A percentile compares a stretch with the other conserved stretches of the same genome.
These are phyloP conservation scores for Acanthoscelides obtectus DNA, from an alignment of 2,888 invertebrate species.

Conservation along the genomic window DNA sequence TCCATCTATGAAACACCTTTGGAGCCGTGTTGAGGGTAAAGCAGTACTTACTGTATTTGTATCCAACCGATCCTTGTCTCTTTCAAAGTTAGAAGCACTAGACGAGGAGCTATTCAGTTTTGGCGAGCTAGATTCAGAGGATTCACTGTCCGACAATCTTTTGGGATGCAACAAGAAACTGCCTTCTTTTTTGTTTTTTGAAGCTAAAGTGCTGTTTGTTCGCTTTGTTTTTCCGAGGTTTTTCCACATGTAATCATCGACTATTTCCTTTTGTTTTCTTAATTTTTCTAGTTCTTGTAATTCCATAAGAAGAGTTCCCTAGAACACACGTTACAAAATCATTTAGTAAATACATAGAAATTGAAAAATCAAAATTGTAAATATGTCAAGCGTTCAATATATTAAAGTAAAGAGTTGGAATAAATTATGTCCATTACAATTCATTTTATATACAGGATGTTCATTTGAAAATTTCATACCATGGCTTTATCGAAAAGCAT, in stretches of 20 bases:
- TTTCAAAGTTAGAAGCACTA: not conserved
- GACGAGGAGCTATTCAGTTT: not conserved
- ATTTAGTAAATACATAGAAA: too few relatives aligned
- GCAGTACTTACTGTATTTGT: not conserved
- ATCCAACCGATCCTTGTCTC: not conserved
- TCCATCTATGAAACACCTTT: too few relatives aligned
- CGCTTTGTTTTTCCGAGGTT: not conserved
- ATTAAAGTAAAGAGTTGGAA: too few relatives aligned
- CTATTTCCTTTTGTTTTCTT: not conserved
- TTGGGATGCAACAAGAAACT: not conserved
- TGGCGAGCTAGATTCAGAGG: not conserved
- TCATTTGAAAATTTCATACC: too few relatives aligned
- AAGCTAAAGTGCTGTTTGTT: not conserved
- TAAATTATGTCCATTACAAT: too few relatives aligned
- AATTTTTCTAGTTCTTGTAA: not conserved
- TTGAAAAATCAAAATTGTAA: too few relatives aligned
- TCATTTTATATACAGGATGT: too few relatives aligned
- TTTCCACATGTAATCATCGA: not conserved
- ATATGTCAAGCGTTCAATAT: too few relatives aligned
- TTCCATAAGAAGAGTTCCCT: not conserved
- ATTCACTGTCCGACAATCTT: constrained; percentile 1
- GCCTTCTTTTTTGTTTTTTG: not conserved
- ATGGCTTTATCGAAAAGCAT: too few relatives aligned
- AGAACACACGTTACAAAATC: too few relatives aligned
- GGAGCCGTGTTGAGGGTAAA: too few relatives aligned